Percentiles rank a stretch among this genome's conserved stretches.
Conservation (phyloP, 2,888 invertebrate genomes). For the Augiades crinisus region DNA sequence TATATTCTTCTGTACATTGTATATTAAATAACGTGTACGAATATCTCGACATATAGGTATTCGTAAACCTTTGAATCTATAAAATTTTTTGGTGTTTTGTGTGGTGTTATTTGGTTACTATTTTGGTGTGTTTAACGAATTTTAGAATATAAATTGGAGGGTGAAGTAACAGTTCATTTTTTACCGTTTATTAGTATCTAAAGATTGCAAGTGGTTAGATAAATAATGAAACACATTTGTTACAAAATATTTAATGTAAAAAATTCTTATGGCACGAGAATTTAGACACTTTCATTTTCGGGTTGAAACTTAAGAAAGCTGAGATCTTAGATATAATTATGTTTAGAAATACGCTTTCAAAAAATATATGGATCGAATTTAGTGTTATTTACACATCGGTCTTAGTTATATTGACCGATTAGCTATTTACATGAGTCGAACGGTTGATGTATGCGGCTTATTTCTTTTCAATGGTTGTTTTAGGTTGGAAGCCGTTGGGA, state of each 20-base stretch:
- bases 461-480: constrained; percentile 67
- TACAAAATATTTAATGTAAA: constrained; percentile 41
- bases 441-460: background rate
- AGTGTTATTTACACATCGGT: background rate
- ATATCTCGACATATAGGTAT: too few relatives aligned
- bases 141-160: too few relatives aligned
- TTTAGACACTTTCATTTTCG: constrained; percentile 45
- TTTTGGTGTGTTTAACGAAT: too few relatives aligned
- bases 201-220: background rate
- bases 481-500: constrained; percentile 83
- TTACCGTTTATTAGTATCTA: background rate
- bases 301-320: constrained; percentile 30
- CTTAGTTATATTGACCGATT: constrained; percentile 3
- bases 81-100: too few relatives aligned
- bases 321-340: constrained; percentile 52
- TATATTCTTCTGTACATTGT: too few relatives aligned
- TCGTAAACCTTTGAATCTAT: too few relatives aligned
- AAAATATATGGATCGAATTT: background rate
- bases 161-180: too few relatives aligned
- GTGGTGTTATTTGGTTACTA: too few relatives aligned
- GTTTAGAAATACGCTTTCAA: constrained; percentile 19
- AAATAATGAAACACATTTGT: constrained; percentile 30
- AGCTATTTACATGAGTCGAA: constrained; percentile 7
- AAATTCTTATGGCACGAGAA: constrained; percentile 69
- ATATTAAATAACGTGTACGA: too few relatives aligned